A percentile compares a stretch with the other conserved stretches of the same genome.
phyloP scores from a whole-genome alignment of 2,113 vertebrate species.

The Nematolebias whitei region DNA sequence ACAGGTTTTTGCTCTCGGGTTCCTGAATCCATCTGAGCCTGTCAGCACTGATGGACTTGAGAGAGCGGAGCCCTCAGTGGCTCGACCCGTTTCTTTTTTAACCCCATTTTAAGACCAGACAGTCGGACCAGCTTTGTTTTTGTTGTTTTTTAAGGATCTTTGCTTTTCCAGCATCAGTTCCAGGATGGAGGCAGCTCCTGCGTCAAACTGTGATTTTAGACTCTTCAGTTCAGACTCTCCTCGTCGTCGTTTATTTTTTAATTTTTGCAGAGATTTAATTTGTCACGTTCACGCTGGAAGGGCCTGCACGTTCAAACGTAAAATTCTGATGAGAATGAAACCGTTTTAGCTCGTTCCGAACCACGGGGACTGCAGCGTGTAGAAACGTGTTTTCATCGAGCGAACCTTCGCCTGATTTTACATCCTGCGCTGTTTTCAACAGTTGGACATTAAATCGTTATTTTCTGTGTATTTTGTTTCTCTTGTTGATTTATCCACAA shows the following conservation, averaged over 20 bases:
- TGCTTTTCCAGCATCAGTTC: constrained; percentile 56
- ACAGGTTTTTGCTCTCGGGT: constrained; percentile 36
- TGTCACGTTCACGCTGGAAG: constrained; percentile 72
- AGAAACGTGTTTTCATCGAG: too few relatives aligned
- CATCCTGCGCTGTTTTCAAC: constrained; percentile 77
- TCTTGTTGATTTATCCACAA: neutral
- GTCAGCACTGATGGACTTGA: constrained; percentile 14
- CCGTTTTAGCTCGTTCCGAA: constrained; percentile 77
- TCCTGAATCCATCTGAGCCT: constrained; percentile 12
- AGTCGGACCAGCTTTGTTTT: constrained; percentile 45
- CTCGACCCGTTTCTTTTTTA: constrained; percentile 40
- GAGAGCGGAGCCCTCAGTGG: constrained; percentile 18
- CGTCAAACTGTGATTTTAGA: constrained; percentile 49
- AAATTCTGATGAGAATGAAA: constrained; percentile 75
- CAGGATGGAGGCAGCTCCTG: constrained; percentile 68
- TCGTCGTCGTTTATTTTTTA: neutral
- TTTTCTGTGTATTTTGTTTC: constrained; percentile 56
- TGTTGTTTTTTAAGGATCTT: constrained; percentile 33
- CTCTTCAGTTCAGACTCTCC: constrained; percentile 27
- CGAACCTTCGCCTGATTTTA: too few relatives aligned
- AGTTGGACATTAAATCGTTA: constrained; percentile 86
- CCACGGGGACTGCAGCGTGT: constrained; percentile 52
- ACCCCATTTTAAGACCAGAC: constrained; percentile 55
- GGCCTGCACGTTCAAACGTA: constrained; percentile 78
- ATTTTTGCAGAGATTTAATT: constrained; percentile 56